Conservation (phyloP, 2,797 vertebrate genomes). For the Sibirionetta formosa region DNA sequence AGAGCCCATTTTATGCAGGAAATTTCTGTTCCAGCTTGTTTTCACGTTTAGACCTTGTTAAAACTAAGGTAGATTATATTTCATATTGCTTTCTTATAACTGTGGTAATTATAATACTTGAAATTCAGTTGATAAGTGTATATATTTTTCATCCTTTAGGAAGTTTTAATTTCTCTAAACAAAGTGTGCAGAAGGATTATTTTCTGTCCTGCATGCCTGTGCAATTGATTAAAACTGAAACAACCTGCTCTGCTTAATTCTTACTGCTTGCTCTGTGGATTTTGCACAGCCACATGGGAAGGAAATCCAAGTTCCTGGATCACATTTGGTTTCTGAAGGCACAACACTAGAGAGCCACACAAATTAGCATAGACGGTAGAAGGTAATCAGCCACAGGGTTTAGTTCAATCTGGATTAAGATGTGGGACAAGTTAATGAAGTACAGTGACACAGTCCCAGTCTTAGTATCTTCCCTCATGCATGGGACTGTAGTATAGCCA, state of each 20-base stretch:
- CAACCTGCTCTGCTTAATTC: neutral
- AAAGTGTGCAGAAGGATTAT: neutral
- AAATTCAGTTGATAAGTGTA: neutral
- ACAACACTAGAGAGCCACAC: neutral
- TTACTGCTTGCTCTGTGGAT: neutral
- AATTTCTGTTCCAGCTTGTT: neutral
- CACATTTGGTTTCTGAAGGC: neutral
- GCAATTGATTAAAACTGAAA: slow-evolving; percentile 22
- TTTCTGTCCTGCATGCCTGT: neutral
- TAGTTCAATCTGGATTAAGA: slow-evolving; percentile 17
- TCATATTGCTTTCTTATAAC: neutral
- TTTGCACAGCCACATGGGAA: neutral
- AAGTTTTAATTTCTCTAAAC: slow-evolving; percentile 40
- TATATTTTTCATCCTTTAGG: neutral
- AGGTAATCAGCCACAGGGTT: neutral
- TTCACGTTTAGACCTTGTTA: slow-evolving; percentile 2
- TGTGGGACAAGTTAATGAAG: neutral
- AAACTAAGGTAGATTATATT: slow-evolving; percentile 1
- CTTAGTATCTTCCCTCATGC: neutral
- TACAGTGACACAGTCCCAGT: neutral
- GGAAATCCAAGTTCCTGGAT: neutral
- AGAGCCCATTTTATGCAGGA: neutral
- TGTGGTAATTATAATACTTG: slow-evolving; percentile 5
- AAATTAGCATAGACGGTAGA: neutral
- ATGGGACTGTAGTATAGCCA: neutral